Evolutionary conservation across 2,113 vertebrate species (phyloP).

Genomic region (Pteruthius melanotis): DNA sequence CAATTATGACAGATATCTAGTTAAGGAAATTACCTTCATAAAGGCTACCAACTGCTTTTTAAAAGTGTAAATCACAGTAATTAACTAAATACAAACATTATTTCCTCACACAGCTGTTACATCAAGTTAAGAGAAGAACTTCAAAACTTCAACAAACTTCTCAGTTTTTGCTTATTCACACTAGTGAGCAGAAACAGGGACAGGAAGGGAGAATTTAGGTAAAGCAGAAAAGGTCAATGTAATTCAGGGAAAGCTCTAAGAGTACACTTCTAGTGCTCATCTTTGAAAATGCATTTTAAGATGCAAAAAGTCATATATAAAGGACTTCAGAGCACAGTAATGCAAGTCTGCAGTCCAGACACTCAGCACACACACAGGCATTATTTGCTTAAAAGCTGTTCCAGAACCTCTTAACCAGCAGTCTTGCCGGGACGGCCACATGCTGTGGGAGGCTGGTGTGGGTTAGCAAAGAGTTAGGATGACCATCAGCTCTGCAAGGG

Average conservation of each 20-base stretch:
- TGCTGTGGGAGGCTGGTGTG: background rate
- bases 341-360: background rate
- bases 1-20: background rate
- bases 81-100: background rate
- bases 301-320: background rate
- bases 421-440: background rate
- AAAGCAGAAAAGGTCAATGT: background rate
- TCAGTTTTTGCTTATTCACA: background rate
- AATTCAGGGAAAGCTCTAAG: background rate
- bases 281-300: background rate
- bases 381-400: background rate
- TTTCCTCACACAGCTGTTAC: background rate
- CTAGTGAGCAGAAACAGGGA: background rate
- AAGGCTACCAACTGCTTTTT: background rate
- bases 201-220: background rate
- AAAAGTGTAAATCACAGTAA: background rate
- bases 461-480: background rate
- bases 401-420: background rate
- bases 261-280: background rate
- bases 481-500: background rate
- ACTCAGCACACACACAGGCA: background rate
- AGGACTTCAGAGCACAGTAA: background rate
- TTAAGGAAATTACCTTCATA: background rate
- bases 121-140: background rate
- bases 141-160: background rate